Conservation (phyloP, 2,797 vertebrate genomes). For the Melanotaenia pygmaea region DNA sequence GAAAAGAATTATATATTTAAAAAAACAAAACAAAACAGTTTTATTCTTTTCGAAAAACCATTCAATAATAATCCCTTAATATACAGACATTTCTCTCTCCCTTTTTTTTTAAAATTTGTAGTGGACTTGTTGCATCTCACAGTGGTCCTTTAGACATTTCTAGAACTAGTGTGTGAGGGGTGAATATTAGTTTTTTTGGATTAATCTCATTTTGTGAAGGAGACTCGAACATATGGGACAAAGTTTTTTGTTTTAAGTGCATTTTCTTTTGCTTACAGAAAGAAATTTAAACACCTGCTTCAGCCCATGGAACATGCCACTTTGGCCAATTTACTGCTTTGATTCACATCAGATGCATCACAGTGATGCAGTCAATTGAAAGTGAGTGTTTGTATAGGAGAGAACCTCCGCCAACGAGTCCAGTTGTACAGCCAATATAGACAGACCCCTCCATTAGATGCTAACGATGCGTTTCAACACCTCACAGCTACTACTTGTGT, state of each 20-base stretch:
- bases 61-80: neutral
- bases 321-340: conserved; percentile 51
- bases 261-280: neutral
- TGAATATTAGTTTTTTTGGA: neutral
- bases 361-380: conserved; percentile 37
- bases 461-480: conserved; percentile 67
- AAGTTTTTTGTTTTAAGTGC: neutral
- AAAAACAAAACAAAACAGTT: neutral
- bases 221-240: neutral
- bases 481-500: conserved; percentile 43
- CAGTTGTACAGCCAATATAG: conserved; percentile 60
- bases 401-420: conserved; percentile 37
- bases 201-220: neutral
- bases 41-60: neutral
- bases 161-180: neutral
- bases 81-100: neutral
- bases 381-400: conserved; percentile 41
- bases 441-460: conserved; percentile 68
- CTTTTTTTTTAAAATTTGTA: neutral
- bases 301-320: conserved; percentile 43
- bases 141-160: neutral
- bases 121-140: neutral
- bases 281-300: conserved; percentile 47
- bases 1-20: conserved; percentile 9
- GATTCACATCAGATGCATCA: conserved; percentile 50